Evolutionary conservation across 2,797 vertebrate genomes (phyloP).

Genomic region (Rhynchonycteris naso): DNA sequence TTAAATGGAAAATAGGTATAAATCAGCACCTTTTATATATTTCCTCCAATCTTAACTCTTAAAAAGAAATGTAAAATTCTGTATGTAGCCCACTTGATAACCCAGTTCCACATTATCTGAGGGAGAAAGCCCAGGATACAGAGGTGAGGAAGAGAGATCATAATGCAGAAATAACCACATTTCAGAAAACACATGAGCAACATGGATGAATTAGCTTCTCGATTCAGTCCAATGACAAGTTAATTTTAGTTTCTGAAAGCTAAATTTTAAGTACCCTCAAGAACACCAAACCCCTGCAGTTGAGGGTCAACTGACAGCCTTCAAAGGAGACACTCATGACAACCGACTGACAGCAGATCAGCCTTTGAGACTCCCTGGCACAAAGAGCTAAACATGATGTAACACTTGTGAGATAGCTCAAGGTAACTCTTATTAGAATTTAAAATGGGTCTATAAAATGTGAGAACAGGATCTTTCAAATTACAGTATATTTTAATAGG

Average conservation of each 20-base stretch:
- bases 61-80: not conserved
- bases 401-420: not conserved
- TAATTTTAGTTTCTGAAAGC: not conserved
- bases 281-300: not conserved
- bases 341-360: not conserved
- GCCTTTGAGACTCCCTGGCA: not conserved
- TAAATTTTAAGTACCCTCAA: conserved; percentile 18
- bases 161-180: not conserved
- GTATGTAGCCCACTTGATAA: not conserved
- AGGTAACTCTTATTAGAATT: not conserved
- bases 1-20: not conserved
- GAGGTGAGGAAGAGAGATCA: not conserved
- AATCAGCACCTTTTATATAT: conserved; percentile 41
- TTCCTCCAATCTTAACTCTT: not conserved
- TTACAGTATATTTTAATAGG: not conserved
- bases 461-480: not conserved
- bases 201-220: not conserved
- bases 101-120: not conserved
- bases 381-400: not conserved
- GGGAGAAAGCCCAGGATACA: not conserved
- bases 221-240: not conserved
- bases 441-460: not conserved
- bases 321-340: not conserved
- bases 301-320: not conserved
- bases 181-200: not conserved